Evolutionary conservation across 2,113 vertebrate species (phyloP).

Genomic region (Phylloscopus trochiloides): DNA sequence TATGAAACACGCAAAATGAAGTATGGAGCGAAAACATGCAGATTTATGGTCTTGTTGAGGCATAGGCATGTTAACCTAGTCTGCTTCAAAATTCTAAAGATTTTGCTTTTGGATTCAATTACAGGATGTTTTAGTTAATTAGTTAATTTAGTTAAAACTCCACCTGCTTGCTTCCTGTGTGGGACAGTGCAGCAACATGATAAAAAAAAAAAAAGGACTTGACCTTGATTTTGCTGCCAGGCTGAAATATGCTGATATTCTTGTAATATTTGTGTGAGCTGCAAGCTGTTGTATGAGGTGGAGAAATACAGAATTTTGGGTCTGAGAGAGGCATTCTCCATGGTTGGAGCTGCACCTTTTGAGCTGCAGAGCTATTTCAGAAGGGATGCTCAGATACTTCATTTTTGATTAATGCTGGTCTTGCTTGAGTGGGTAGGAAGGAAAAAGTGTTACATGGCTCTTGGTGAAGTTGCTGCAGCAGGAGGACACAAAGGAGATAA

Average conservation of each 20-base stretch:
- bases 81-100: conserved; percentile 65
- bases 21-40: conserved; percentile 15
- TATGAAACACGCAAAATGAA: not conserved
- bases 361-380: not conserved
- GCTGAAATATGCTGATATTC: conserved; percentile 27
- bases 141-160: no score
- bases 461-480: not conserved
- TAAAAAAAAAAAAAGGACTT: not conserved
- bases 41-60: conserved; percentile 82
- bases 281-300: not conserved
- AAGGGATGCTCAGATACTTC: not conserved
- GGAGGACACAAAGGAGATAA: not conserved
- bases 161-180: conserved; percentile 23
- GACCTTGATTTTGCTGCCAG: conserved; percentile 48
- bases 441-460: not conserved
- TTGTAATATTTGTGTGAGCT: not conserved
- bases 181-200: conserved; percentile 2
- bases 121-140: conserved; percentile 56
- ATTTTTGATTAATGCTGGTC: not conserved
- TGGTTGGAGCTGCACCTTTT: not conserved
- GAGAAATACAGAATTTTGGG: not conserved
- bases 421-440: not conserved
- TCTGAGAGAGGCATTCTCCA: not conserved
- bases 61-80: conserved; percentile 59
- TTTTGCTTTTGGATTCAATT: conserved; percentile 65